phyloP scores from a whole-genome alignment of 2,797 vertebrate genomes.

The Percopsis omiscomaycus region DNA sequence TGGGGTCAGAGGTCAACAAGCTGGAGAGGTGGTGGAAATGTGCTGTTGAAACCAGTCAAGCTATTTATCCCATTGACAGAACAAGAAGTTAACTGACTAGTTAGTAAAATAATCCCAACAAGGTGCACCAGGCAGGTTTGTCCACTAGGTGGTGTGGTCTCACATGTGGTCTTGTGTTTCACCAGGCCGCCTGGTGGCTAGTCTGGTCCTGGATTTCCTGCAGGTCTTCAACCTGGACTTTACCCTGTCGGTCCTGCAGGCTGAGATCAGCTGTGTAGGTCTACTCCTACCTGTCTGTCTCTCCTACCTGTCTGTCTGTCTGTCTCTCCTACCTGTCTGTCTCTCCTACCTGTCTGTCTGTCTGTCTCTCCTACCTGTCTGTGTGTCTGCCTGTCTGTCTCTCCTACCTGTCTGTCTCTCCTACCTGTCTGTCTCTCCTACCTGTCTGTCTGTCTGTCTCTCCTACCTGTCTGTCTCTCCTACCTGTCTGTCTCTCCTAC shows the following conservation, averaged over 20 bases:
- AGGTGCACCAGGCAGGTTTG: background rate
- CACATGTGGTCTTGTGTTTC: background rate
- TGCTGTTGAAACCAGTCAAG: no score
- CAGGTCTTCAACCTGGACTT: slow-evolving; percentile 94
- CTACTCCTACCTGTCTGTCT: slow-evolving; percentile 75
- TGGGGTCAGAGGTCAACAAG: no score
- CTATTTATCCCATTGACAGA: no score
- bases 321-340: background rate
- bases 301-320: background rate
- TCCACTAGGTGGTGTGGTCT: background rate
- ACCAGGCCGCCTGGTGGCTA: slow-evolving; percentile 85
- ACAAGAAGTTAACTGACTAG: no score
- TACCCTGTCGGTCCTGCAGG: slow-evolving; percentile 91
- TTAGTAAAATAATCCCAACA: no score
- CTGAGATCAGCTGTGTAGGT: slow-evolving; percentile 81
- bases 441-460: no score
- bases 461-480: slow-evolving; percentile 75
- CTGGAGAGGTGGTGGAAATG: no score
- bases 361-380: no score
- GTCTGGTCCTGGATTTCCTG: slow-evolving; percentile 92
- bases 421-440: no score
- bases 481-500: background rate
- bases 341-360: background rate
- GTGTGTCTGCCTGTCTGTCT: no score
- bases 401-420: no score